Base-by-base conservation (phyloP, 2,888 invertebrate species). In the Nomada ruficornis region DNA sequence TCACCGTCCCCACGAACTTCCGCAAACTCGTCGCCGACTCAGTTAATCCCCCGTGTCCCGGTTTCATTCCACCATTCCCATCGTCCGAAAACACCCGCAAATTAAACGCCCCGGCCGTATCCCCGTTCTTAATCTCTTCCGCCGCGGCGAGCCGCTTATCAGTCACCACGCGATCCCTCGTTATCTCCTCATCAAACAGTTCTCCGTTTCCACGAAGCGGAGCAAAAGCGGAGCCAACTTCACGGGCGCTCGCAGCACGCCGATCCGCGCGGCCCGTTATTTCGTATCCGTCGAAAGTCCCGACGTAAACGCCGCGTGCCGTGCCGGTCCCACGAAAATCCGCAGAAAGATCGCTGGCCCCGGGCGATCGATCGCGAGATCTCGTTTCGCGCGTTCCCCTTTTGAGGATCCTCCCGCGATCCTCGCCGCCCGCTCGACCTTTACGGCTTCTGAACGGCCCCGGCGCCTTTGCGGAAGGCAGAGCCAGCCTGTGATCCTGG, bases 381-480 rank as follows among this genome's bases (percentile, higher is more conserved):
- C 71, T 69, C 50, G 64, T 55, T n/a, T 74, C 74, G 59, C 64
- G 71, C 26, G 63, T 73, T 62, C 60, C 65, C 26, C 72, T 65
- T 42, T 64, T 78, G 44, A 60, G 64, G 63, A 75, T 75, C 67
- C 62, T 74, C 42, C 62, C 62, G 62, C 62, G 80, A 63, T 65
- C 71, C 82, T 55, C 72, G 69, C 83, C 68, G 57, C 5, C 23
- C 9, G 60, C 18, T 23, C 59, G 71, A 77, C 74, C 68, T 80
- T 77, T 77, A 55, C 52, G 70, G 62, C 70, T 78, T 60, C 71
- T 26, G 64, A 74, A 69, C 54, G 57, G n/a, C 57, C 71, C 52
- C 60, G 26, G 18, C 64, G 54, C 54, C 63, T 70, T 83, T 57
- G 63, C 74, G 79, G 77, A 79, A 79, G 74, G 80, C 52, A 29